These are phyloP conservation scores for Pelodytes ibericus DNA, from an alignment of 2,797 vertebrate species.

Conservation along the genomic window DNA sequence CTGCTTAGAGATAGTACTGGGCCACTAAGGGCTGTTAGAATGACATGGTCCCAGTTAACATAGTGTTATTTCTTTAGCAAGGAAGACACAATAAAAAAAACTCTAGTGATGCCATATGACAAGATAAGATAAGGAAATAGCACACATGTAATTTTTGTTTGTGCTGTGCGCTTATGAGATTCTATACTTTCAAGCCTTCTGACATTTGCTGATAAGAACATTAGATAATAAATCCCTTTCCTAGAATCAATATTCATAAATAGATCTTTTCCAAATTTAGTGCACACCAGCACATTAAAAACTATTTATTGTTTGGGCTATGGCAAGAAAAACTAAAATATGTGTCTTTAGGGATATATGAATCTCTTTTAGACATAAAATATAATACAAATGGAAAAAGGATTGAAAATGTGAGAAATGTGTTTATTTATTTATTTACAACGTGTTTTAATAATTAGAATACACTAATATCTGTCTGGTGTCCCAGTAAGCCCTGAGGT, in stretches of 20 bases:
- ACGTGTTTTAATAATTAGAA: too few species aligned
- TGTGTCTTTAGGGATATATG: neutral
- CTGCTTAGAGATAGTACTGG: neutral
- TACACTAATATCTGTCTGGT: too few species aligned
- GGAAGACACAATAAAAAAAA: neutral
- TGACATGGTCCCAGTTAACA: neutral
- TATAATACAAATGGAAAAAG: neutral
- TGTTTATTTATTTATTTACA: neutral
- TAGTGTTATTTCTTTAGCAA: neutral
- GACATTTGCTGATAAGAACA: conserved; percentile 10
- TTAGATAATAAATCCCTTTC: conserved; percentile 20
- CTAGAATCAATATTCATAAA: conserved; percentile 26
- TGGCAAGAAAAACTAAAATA: conserved; percentile 3
- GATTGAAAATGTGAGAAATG: neutral
- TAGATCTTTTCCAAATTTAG: conserved; percentile 9
- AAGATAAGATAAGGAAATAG: conserved; percentile 10
- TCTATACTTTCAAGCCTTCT: conserved; percentile 5
- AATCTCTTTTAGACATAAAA: neutral
- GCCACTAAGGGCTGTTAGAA: neutral
- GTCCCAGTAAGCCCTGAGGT: too few species aligned
- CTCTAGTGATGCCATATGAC: conserved; percentile 10
- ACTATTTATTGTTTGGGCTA: neutral
- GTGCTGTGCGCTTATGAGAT: neutral
- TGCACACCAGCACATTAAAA: neutral
- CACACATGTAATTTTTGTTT: conserved; percentile 4